Evolutionary conservation across 2,888 invertebrate genomes (phyloP).

Genomic region (Lamproptera curius): DNA sequence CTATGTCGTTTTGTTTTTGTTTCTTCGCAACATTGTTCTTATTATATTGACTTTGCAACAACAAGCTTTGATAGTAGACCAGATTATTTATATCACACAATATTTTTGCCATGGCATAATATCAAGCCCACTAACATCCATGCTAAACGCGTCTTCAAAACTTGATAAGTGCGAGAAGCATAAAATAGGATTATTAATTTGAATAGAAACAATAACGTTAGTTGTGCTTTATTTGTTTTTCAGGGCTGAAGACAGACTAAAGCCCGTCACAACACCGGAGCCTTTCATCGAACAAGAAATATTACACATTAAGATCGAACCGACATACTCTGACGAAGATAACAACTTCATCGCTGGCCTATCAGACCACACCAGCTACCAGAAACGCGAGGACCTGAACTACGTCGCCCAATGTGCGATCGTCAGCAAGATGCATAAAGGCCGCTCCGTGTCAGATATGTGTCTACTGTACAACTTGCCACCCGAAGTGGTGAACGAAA

Average conservation of each 20-base stretch:
- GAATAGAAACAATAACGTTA: too few species aligned
- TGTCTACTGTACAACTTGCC: slow-evolving; percentile 40
- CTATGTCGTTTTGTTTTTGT: neutral
- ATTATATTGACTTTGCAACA: too few species aligned
- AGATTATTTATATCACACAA: too few species aligned
- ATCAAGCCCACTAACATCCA: too few species aligned
- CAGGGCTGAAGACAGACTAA: slow-evolving; percentile 12
- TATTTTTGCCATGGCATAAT: too few species aligned
- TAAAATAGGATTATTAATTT: too few species aligned
- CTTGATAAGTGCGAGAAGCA: too few species aligned
- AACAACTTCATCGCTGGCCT: slow-evolving; percentile 1
- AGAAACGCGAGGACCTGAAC: slow-evolving; percentile 33
- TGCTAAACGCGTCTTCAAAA: too few species aligned
- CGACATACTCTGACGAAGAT: slow-evolving; percentile 5
- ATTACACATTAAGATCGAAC: neutral
- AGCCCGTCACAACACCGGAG: slow-evolving; percentile 4
- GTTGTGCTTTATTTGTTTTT: neutral
- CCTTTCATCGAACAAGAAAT: neutral
- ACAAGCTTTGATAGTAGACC: too few species aligned
- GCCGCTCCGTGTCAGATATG: slow-evolving; percentile 38
- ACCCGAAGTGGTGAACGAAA: slow-evolving; percentile 39
- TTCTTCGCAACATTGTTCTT: too few species aligned
- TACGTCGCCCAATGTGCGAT: slow-evolving; percentile 40
- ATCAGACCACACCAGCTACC: slow-evolving; percentile 2
- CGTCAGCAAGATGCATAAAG: slow-evolving; percentile 46